Conservation (phyloP, 1,140 invertebrate genomes). For the Ooceraea biroi region DNA sequence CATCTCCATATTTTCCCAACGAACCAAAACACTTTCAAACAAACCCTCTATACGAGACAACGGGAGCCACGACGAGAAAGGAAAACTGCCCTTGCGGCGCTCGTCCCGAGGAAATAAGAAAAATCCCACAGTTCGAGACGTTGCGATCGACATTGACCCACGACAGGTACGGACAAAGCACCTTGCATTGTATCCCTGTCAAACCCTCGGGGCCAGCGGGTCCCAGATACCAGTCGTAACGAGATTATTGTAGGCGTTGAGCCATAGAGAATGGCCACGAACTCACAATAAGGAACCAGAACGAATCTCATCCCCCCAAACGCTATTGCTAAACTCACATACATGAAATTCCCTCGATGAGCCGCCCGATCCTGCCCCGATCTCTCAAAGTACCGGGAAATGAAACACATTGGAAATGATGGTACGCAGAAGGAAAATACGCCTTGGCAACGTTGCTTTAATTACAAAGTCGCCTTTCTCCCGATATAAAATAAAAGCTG, state of each 20-base stretch:
- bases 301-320: conserved; percentile 63
- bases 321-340: conserved; percentile 70
- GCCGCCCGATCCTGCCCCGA: neutral
- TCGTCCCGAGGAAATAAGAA: conserved; percentile 63
- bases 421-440: neutral
- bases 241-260: conserved; percentile 85
- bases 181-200: conserved; percentile 82
- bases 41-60: conserved; percentile 58
- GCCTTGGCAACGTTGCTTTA: neutral
- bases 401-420: neutral
- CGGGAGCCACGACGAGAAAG: conserved; percentile 50
- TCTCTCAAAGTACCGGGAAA: conserved; percentile 72
- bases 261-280: conserved; percentile 74
- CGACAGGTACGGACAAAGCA: conserved; percentile 78
- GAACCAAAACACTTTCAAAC: conserved; percentile 80
- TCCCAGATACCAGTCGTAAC: conserved; percentile 80
- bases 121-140: conserved; percentile 72
- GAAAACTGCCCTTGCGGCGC: conserved; percentile 48
- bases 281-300: conserved; percentile 69
- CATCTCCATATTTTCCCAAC: conserved; percentile 81
- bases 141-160: conserved; percentile 65
- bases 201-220: conserved; percentile 70
- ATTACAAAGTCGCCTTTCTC: neutral
- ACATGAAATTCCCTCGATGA: conserved; percentile 43
- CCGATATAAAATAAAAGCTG: neutral